Evolutionary conservation across 2,797 vertebrate species (phyloP).

Genomic region (Austrolebias charrua): DNA sequence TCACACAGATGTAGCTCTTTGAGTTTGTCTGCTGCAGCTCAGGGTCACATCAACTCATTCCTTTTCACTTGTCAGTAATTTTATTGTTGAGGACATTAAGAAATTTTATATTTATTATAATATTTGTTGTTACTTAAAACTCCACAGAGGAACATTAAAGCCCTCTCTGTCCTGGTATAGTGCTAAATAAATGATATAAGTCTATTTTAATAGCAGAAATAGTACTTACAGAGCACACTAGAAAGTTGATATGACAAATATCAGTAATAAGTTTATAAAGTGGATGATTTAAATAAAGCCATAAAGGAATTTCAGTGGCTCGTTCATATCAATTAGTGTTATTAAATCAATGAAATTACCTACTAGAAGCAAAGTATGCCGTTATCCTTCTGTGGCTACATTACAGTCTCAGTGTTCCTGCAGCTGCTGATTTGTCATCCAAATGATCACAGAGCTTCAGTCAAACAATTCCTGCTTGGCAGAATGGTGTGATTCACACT

Average conservation of each 20-base stretch:
- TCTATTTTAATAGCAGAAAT: background rate
- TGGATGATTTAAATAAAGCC: constrained; percentile 9
- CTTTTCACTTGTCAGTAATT: background rate
- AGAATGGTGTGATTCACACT: constrained; percentile 30
- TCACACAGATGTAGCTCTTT: too few species aligned
- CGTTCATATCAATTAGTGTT: constrained; percentile 20
- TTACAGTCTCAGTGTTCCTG: constrained; percentile 12
- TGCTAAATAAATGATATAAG: background rate
- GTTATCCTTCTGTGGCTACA: constrained; percentile 17
- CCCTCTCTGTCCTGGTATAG: background rate
- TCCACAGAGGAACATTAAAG: background rate
- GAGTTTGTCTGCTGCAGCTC: too few species aligned
- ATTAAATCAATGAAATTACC: constrained; percentile 15
- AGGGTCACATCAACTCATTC: too few species aligned
- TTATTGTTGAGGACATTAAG: background rate
- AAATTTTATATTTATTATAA: background rate
- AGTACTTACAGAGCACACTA: background rate
- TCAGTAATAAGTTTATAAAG: constrained; percentile 1
- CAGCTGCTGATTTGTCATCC: constrained; percentile 22
- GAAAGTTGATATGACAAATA: background rate
- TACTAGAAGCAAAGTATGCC: background rate
- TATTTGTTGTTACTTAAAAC: background rate
- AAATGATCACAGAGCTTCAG: constrained; percentile 16
- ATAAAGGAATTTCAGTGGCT: background rate
- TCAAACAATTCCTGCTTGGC: constrained; percentile 17